A percentile compares a stretch with the other conserved stretches of the same genome.
Conservation (phyloP, 2,113 vertebrate species). For the Leuciscus idus region DNA sequence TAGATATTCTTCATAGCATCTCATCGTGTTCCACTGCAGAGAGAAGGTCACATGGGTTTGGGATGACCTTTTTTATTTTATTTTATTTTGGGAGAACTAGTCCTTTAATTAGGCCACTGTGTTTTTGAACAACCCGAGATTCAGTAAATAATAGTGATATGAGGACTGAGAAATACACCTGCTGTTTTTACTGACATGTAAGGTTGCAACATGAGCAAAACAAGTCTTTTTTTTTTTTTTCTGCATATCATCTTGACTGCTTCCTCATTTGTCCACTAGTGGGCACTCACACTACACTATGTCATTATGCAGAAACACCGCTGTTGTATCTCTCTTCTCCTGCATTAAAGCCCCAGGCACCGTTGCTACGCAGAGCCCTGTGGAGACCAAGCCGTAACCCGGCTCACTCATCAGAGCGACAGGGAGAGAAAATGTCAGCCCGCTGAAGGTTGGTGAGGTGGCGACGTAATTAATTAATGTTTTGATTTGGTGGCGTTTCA, state of each 20-base stretch:
- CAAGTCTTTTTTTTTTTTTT: not conserved
- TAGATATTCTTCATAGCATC: not conserved
- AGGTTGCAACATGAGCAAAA: not conserved
- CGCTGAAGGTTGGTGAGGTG: slow-evolving; percentile 64
- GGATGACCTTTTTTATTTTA: too few relatives aligned
- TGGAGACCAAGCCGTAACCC: slow-evolving; percentile 9
- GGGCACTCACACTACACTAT: slow-evolving; percentile 37
- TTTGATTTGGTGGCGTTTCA: slow-evolving; percentile 69
- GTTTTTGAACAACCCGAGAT: not conserved
- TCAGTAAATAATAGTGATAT: too few relatives aligned
- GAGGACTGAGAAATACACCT: not conserved
- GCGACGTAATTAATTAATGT: slow-evolving; percentile 69
- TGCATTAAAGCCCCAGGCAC: slow-evolving; percentile 18
- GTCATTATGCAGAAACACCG: not conserved
- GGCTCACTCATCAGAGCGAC: slow-evolving; percentile 42
- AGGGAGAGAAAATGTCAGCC: slow-evolving; percentile 60
- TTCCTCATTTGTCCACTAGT: slow-evolving; percentile 39
- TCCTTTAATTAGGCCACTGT: not conserved
- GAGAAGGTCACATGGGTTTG: not conserved
- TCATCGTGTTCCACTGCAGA: not conserved
- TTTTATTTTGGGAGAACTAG: not conserved
- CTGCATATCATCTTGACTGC: not conserved
- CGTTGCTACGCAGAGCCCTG: slow-evolving; percentile 22
- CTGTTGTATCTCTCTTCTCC: slow-evolving; percentile 56
- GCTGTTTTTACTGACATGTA: not conserved